Evolutionary conservation across 2,888 invertebrate genomes (phyloP), one percentile per base, ranked within the genome.

Genomic region (Drosophila anceps): DNA sequence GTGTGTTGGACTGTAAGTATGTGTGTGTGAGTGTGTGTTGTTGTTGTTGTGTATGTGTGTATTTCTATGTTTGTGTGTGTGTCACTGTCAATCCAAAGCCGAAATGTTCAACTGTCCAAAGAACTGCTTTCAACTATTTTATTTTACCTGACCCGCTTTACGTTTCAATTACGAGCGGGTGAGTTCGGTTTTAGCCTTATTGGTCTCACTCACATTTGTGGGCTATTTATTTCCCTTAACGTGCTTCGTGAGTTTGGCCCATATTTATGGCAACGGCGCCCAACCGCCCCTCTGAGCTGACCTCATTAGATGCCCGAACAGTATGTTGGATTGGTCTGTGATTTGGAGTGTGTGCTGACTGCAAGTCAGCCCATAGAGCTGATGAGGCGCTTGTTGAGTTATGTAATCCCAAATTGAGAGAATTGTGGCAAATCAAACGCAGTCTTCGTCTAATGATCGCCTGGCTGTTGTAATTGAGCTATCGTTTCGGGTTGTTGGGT

Each of bases 201-300:
- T 24, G 53, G 54, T 20, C 44, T 74, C 51, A 20, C 31, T 57
- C 33, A 53, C 33, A 53, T 33, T 53, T 55, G 39, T 53, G 53
- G n/a, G 15, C 46, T 58, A 41, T 59, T 62, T 62, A 63, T 48
- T 72, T 59, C 43, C 54, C 46, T 39, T 24, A 65, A 50, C 48
- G 24, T 63, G 76, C 65, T 86, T 81, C 84, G 89, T 89, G 84
- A 71, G 80, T 72, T 73, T 73, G 88, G 51, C 69, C 90, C 88
- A 85, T 85, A 82, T 87, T 66, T 76, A 59, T 37, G 41, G 57
- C 54, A 61, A 50, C 63, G 58, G 54, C n/a, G 33, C 43, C 59
- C 44, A 13, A 4, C 18, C 13, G 6, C 29, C 31, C 43, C 43
- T 15, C 18, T 29, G 6, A 58, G 43, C 70, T 85, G 90, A 85